These are phyloP conservation scores for Tillus elongatus DNA, from an alignment of 2,888 invertebrate genomes.

Conservation along the genomic window DNA sequence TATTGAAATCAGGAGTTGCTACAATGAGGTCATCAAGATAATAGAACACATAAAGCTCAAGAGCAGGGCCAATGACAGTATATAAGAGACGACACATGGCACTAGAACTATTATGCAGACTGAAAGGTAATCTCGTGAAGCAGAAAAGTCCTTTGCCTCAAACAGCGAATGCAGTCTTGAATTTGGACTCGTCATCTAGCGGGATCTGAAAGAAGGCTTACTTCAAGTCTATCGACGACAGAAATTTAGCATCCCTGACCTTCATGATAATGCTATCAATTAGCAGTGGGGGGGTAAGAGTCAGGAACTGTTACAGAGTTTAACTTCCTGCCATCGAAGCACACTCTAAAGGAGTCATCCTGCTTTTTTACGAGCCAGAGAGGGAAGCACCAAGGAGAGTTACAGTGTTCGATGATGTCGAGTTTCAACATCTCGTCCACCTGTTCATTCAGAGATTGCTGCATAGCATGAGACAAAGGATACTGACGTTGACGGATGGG, in stretches of 20 bases:
- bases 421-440: too few relatives aligned
- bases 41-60: constrained; percentile 8
- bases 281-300: constrained; percentile 6
- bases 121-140: constrained; percentile 7
- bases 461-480: too few relatives aligned
- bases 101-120: too few relatives aligned
- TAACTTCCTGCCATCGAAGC: constrained; percentile 8
- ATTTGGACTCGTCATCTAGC: constrained; percentile 6
- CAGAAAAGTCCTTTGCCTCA: too few relatives aligned
- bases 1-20: constrained; percentile 8
- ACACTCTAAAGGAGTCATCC: too few relatives aligned
- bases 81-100: constrained; percentile 9
- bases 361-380: constrained; percentile 6
- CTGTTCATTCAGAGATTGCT: too few relatives aligned
- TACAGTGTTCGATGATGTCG: too few relatives aligned
- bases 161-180: too few relatives aligned
- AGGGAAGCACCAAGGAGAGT: constrained; percentile 9
- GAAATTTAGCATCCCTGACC: constrained; percentile 7
- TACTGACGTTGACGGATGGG: too few relatives aligned
- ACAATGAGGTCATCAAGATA: constrained; percentile 11
- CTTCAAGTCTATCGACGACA: constrained; percentile 11
- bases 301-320: constrained; percentile 7
- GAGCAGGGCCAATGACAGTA: constrained; percentile 7
- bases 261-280: constrained; percentile 9
- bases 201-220: constrained; percentile 9